Conservation (phyloP, 2,113 vertebrate species). For the Cairina moschata region DNA sequence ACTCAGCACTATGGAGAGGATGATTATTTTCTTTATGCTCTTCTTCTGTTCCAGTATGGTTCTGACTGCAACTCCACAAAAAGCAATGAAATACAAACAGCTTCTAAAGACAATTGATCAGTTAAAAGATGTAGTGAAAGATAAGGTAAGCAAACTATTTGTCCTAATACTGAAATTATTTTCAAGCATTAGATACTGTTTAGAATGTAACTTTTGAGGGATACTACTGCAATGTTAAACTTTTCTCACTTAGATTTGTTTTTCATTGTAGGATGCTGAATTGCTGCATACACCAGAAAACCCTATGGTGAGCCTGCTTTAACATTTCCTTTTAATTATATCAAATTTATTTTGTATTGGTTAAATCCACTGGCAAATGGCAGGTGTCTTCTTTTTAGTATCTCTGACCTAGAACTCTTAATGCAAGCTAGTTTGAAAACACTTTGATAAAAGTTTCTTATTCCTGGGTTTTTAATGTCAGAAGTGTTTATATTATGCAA, state of each 20-base stretch:
- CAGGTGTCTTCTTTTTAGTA: not conserved
- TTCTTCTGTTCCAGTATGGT: slow-evolving; percentile 47
- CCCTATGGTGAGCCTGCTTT: slow-evolving; percentile 72
- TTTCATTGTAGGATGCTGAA: slow-evolving; percentile 73
- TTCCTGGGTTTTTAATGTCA: not conserved
- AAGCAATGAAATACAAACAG: slow-evolving; percentile 44
- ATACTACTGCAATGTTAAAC: not conserved
- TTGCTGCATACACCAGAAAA: slow-evolving; percentile 72
- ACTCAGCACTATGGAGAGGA: slow-evolving; percentile 69
- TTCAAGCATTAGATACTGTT: not conserved
- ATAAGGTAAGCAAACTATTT: slow-evolving; percentile 61
- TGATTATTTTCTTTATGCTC: slow-evolving; percentile 64
- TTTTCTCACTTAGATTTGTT: slow-evolving; percentile 63
- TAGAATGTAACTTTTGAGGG: not conserved
- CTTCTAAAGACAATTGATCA: slow-evolving; percentile 25
- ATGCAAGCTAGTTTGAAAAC: not conserved
- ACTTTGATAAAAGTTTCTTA: not conserved
- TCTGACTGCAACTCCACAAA: not conserved
- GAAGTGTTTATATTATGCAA: not conserved
- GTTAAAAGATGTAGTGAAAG: slow-evolving; percentile 58
- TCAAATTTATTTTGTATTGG: not conserved
- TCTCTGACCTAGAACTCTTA: not conserved
- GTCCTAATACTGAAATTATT: not conserved
- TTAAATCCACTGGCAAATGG: not conserved
- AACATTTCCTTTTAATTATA: slow-evolving; percentile 29